Conservation (phyloP, 1,140 invertebrate genomes). For the Ceratitis capitata region DNA sequence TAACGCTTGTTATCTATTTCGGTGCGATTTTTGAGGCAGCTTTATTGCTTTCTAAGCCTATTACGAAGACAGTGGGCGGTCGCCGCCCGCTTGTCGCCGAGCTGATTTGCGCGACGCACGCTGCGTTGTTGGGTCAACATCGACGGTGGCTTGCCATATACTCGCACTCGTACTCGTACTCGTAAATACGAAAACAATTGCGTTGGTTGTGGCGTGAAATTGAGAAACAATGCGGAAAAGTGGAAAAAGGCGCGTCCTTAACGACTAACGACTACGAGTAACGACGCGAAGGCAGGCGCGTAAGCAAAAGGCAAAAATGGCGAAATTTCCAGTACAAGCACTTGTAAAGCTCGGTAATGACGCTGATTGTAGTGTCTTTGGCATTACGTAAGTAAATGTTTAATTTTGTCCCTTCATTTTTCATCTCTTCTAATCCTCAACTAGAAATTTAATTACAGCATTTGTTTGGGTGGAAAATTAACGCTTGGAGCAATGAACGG, state of each 20-base stretch:
- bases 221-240: background rate
- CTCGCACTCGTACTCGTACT: too few species aligned
- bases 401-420: background rate
- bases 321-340: background rate
- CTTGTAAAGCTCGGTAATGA: background rate
- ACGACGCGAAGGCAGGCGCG: background rate
- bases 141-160: background rate
- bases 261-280: background rate
- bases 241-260: background rate
- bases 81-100: background rate
- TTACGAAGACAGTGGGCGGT: background rate
- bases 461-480: background rate
- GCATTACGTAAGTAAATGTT: background rate
- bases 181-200: background rate
- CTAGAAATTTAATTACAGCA: background rate
- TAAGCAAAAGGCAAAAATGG: background rate
- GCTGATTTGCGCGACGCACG: background rate
- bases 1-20: background rate
- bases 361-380: background rate
- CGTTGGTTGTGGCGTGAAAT: conserved; percentile 5
- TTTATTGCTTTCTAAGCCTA: conserved; percentile 18
- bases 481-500: background rate
- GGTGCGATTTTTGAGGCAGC: background rate
- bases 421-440: background rate
- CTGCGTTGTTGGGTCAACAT: background rate